Percentiles rank a stretch among this genome's conserved stretches.
Evolutionary conservation across 2,113 vertebrate genomes (phyloP).

Genomic region (Hemiscyllium ocellatum): DNA sequence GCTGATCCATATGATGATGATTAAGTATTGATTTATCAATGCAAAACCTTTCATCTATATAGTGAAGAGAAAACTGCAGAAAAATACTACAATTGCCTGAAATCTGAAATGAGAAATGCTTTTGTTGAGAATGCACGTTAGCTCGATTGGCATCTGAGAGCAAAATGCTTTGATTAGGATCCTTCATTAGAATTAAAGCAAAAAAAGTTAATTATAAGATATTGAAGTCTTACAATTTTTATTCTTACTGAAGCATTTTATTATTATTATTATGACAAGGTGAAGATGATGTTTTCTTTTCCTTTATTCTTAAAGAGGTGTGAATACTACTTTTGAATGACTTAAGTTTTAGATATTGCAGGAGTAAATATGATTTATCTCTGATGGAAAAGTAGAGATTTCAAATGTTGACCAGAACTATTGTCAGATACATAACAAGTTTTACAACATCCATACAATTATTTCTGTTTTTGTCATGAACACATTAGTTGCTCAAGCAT

Average conservation of each 20-base stretch:
- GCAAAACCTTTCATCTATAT: neutral
- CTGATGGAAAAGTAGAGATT: neutral
- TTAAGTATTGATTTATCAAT: neutral
- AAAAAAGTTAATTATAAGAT: neutral
- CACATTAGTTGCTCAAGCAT: neutral
- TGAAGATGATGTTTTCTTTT: neutral
- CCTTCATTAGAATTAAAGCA: neutral
- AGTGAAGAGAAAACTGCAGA: neutral
- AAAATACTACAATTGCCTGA: neutral
- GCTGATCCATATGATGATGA: neutral
- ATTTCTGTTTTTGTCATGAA: neutral
- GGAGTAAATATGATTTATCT: neutral
- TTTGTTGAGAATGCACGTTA: neutral
- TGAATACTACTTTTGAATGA: neutral
- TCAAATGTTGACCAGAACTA: too few relatives aligned
- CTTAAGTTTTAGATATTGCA: neutral
- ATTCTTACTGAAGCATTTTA: neutral
- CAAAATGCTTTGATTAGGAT: neutral
- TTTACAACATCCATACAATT: neutral
- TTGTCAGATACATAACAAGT: neutral
- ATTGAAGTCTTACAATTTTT: neutral
- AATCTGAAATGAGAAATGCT: neutral
- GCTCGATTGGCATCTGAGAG: neutral
- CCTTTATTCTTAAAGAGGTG: neutral
- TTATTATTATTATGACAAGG: neutral